These are phyloP conservation scores for Umimayanthus chanpuru DNA, from an alignment of 92 coral and sea anemone species.

Conservation along the genomic window DNA sequence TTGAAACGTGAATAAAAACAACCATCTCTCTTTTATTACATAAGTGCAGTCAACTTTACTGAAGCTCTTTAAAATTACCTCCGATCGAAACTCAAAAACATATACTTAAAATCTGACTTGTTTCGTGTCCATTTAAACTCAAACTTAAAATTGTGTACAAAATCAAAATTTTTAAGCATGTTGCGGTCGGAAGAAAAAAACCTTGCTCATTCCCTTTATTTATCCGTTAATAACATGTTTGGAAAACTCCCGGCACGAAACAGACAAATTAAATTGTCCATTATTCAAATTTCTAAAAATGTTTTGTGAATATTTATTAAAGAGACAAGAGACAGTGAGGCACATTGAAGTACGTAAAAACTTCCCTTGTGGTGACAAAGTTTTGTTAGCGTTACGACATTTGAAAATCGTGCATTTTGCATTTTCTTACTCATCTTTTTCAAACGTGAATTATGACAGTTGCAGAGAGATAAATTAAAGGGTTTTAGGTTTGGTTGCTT, in stretches of 20 bases:
- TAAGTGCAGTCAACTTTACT: background rate
- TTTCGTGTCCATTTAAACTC: background rate
- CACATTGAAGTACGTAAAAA: no score
- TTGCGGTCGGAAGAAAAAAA: background rate
- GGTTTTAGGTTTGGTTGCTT: background rate
- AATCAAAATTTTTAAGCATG: background rate
- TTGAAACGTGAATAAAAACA: conserved; percentile 13
- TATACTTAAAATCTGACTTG: background rate
- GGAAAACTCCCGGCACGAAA: background rate
- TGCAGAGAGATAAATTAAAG: background rate
- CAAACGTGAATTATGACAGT: background rate
- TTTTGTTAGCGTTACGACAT: background rate
- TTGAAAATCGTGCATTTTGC: background rate
- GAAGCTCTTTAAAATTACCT: background rate
- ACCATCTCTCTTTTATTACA: background rate
- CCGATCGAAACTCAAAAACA: background rate
- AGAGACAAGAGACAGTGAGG: background rate
- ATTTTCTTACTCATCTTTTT: background rate
- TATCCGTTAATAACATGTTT: background rate
- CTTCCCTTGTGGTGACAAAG: background rate
- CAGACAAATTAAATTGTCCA: background rate
- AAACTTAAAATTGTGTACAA: background rate
- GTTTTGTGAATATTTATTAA: background rate
- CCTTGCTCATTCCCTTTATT: background rate
- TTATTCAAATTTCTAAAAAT: background rate